Conservation (phyloP, 2,113 vertebrate genomes). For the Daboia siamensis region DNA sequence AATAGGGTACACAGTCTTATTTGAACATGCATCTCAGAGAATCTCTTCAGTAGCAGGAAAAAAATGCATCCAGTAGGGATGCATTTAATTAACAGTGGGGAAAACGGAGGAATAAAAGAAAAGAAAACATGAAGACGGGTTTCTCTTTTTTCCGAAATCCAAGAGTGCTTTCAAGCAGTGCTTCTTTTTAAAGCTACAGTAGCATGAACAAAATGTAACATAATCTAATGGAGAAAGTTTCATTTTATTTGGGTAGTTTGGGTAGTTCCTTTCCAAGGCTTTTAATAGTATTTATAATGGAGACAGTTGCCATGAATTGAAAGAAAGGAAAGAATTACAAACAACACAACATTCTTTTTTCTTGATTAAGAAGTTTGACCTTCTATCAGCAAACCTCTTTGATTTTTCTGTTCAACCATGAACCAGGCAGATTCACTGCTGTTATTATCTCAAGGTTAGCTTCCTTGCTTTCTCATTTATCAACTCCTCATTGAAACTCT, state of each 20-base stretch:
- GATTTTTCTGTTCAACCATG: not conserved
- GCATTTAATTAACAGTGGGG: not conserved
- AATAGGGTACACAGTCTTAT: not conserved
- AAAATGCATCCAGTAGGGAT: not conserved
- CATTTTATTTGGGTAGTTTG: not conserved
- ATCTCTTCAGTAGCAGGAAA: not conserved
- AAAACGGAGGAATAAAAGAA: not conserved
- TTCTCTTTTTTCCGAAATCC: not conserved
- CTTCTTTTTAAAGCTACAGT: not conserved
- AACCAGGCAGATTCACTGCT: not conserved
- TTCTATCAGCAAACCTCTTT: not conserved
- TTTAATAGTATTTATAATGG: not conserved
- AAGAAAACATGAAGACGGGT: not conserved
- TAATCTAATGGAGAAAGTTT: not conserved
- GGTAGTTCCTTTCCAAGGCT: not conserved
- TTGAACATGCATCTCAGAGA: not conserved
- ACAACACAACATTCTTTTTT: not conserved
- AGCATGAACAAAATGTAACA: not conserved
- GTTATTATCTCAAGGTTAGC: not conserved
- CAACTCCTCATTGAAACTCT: not conserved
- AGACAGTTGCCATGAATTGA: not conserved
- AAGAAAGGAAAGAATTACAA: not conserved
- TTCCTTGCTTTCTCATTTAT: not conserved
- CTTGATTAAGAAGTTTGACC: not conserved
- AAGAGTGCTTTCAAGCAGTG: not conserved